Percentiles rank a stretch among this genome's conserved stretches.
phyloP scores from a whole-genome alignment of 2,113 vertebrate genomes.

The Gavia stellata region DNA sequence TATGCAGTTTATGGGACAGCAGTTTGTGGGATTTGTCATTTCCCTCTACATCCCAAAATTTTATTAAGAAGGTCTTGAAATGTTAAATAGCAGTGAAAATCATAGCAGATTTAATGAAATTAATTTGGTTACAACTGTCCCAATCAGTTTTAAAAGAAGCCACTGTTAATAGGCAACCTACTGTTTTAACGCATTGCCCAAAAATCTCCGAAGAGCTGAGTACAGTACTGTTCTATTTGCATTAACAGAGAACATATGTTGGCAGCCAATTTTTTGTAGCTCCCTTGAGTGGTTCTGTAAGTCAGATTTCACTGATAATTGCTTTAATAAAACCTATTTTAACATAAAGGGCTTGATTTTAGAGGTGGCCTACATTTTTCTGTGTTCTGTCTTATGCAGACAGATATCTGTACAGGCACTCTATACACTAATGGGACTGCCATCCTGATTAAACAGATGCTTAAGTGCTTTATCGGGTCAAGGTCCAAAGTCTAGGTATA shows the following conservation, averaged over 20 bases:
- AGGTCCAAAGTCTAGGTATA: not conserved
- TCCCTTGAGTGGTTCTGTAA: not conserved
- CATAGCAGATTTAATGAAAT: not conserved
- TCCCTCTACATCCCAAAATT: not conserved
- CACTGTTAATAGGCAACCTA: not conserved
- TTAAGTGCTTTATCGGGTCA: not conserved
- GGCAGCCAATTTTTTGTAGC: not conserved
- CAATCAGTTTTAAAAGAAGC: not conserved
- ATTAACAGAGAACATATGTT: slow-evolving; percentile 11
- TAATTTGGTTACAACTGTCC: not conserved
- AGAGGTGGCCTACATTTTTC: not conserved
- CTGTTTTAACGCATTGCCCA: not conserved
- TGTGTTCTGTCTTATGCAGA: not conserved
- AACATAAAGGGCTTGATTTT: not conserved
- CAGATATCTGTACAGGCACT: not conserved
- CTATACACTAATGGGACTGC: not conserved
- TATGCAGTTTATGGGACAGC: too few species aligned
- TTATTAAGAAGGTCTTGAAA: not conserved
- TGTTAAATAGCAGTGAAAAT: not conserved
- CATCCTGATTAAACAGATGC: not conserved
- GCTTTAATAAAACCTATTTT: slow-evolving; percentile 26
- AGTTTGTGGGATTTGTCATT: not conserved
- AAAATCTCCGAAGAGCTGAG: not conserved
- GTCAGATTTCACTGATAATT: slow-evolving; percentile 42
- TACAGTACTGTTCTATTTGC: not conserved